These are phyloP conservation scores for Menidia beryllina DNA, from an alignment of 2,113 vertebrate species.

Conservation along the genomic window DNA sequence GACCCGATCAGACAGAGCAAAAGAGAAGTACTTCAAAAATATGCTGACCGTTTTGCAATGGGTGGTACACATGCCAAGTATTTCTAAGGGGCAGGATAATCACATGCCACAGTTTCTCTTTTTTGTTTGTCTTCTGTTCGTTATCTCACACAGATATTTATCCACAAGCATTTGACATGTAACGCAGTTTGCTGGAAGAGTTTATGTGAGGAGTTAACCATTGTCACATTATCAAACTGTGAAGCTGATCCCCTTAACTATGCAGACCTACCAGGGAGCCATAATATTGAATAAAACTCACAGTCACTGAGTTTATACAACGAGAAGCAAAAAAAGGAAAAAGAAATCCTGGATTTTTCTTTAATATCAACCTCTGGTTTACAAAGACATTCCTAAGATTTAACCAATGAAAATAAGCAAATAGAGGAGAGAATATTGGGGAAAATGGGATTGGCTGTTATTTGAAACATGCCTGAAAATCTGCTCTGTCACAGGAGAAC, in stretches of 20 bases:
- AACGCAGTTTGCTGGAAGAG: conserved; percentile 38
- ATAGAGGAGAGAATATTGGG: not conserved
- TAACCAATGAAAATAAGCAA: not conserved
- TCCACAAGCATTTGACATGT: conserved; percentile 35
- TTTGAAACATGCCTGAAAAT: not conserved
- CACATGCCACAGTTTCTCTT: conserved; percentile 11
- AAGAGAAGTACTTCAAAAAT: too few species aligned
- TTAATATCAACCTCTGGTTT: conserved; percentile 25
- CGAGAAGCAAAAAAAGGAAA: conserved; percentile 4
- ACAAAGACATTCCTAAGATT: not conserved
- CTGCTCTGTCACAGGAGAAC: conserved; percentile 86
- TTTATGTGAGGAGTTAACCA: conserved; percentile 47
- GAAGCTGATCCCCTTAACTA: conserved; percentile 53
- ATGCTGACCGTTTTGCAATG: too few species aligned
- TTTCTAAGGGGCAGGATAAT: not conserved
- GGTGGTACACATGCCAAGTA: too few species aligned
- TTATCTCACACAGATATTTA: conserved; percentile 36
- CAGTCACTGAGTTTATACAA: conserved; percentile 35
- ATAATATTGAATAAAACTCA: conserved; percentile 66
- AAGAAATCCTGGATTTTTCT: not conserved
- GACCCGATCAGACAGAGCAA: too few species aligned
- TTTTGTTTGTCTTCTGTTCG: conserved; percentile 28
- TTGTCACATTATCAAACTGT: conserved; percentile 55
- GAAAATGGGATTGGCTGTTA: not conserved
- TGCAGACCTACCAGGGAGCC: conserved; percentile 39